A percentile compares a stretch with the other conserved stretches of the same genome.
These are phyloP conservation scores for Physocephala rufipes DNA, from an alignment of 2,888 invertebrate genomes.

Conservation along the genomic window DNA sequence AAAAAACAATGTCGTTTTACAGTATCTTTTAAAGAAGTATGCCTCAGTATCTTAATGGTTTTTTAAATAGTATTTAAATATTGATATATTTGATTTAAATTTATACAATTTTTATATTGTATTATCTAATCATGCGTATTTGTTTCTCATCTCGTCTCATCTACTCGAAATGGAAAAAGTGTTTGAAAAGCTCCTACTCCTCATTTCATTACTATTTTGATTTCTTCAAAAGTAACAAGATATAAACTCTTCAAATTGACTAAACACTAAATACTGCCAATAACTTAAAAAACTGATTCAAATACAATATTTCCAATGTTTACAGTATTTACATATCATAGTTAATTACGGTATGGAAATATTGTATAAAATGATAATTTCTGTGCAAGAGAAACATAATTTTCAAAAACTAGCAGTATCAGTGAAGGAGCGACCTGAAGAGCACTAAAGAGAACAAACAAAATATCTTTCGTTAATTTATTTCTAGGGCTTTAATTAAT, in stretches of 20 bases:
- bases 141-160: constrained; percentile 17
- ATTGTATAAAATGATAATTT: constrained; percentile 40
- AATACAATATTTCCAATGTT: too few relatives aligned
- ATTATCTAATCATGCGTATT: constrained; percentile 34
- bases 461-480: constrained; percentile 66
- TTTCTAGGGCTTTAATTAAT: constrained; percentile 70
- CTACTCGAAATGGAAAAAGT: constrained; percentile 25
- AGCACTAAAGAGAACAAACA: constrained; percentile 49
- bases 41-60: constrained; percentile 57
- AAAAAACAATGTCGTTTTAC: constrained; percentile 87
- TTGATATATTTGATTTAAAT: constrained; percentile 37
- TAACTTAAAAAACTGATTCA: too few relatives aligned
- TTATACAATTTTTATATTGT: constrained; percentile 29
- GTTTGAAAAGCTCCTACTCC: constrained; percentile 8
- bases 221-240: too few relatives aligned
- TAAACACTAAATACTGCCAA: neutral
- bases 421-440: constrained; percentile 20
- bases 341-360: too few relatives aligned
- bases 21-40: constrained; percentile 89
- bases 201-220: neutral
- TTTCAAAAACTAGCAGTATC: too few relatives aligned
- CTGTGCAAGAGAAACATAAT: too few relatives aligned
- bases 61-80: constrained; percentile 41
- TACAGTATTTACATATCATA: too few relatives aligned
- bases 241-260: neutral